Conservation (phyloP, 2,113 vertebrate species). For the Bombycilla garrulus region DNA sequence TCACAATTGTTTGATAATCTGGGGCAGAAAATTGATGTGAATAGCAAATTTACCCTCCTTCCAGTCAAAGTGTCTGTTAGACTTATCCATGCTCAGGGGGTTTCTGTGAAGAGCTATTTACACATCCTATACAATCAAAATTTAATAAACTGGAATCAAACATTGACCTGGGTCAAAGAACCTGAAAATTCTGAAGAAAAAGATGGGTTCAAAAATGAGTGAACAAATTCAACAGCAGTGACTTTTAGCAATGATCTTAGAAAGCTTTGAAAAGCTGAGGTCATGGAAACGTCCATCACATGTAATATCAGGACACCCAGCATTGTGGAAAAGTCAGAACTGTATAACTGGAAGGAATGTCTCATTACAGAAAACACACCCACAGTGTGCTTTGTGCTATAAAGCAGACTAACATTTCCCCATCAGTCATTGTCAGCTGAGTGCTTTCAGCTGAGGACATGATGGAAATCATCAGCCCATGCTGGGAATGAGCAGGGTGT, state of each 20-base stretch:
- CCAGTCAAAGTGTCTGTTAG: neutral
- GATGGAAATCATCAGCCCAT: neutral
- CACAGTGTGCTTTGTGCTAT: accelerated
- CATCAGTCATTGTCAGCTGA: neutral
- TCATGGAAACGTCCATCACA: neutral
- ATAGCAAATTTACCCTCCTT: neutral
- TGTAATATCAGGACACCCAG: neutral
- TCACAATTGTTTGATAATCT: neutral
- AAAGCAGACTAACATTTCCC: neutral
- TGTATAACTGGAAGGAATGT: neutral
- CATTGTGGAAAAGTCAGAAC: neutral
- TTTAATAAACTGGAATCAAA: neutral
- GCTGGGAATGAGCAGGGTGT: neutral
- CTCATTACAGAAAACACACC: neutral
- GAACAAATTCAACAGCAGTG: neutral
- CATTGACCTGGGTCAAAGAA: neutral
- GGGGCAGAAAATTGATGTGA: neutral
- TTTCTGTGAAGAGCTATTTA: neutral
- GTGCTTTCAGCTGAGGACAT: neutral
- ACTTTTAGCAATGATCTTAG: neutral
- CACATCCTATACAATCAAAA: neutral
- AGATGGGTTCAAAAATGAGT: neutral
- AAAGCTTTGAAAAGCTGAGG: neutral
- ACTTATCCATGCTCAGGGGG: neutral
- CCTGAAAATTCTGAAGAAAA: neutral